Evolutionary conservation across 2,113 vertebrate genomes (phyloP), one percentile per base, ranked within the genome.

Genomic region (Patagioenas fasciata): DNA sequence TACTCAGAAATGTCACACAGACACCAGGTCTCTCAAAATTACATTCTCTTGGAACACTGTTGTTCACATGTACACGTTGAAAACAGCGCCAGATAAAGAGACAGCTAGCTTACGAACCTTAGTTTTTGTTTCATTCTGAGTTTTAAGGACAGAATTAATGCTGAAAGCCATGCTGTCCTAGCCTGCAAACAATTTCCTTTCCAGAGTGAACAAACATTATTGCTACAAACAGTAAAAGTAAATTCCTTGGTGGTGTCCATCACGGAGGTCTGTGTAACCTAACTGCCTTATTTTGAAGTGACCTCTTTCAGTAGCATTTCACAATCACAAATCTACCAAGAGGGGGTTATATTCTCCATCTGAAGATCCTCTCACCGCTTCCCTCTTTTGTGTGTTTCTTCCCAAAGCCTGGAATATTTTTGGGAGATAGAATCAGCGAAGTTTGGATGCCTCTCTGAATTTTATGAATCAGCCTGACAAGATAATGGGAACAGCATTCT

Each of bases 211-310:
- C 29, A 75, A 66, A 61, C 6, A 10, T 8, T 64, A 9, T 53
- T 0, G 0, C 34, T 48, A 42, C 32, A 71, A 38, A 20, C 23
- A 29, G 28, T 57, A 5, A 75, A 91, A 85, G 15, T 26, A 44
- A 36, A 54, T 56, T 67, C 66, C 2, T 0, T 71, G 57, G 21
- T 32, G 11, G 17, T 83, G 32, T 75, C 61, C 17, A 11, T 19
- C 29, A 32, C 0, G 0, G 53, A 50, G 20, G 17, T 38, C 15
- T 81, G 50, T 0, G 2, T 48, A 60, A 61, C 5, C 13, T 3
- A 5, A 28, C 61, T 81, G 10, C 4, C 57, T 81, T 29, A 28
- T 74, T 86, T 89, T 7, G 10, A 92, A 86, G 26, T 15, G 21
- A 60, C 2, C 2, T 2, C 15, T 81, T 92, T 71, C 80, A 72